Evolutionary conservation across 2,797 vertebrate species (phyloP).

Genomic region (Loris lydekkerianus): DNA sequence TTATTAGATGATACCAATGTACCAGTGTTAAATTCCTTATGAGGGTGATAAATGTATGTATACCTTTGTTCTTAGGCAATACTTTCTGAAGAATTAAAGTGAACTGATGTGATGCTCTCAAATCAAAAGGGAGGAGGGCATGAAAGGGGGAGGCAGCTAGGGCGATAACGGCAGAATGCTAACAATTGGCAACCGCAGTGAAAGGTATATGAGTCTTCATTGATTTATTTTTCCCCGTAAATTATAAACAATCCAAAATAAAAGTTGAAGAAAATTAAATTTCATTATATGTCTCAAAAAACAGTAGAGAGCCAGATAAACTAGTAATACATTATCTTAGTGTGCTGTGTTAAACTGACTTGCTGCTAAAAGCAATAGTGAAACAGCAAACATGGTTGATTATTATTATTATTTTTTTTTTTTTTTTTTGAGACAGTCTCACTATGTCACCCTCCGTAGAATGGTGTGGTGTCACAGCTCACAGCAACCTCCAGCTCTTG

Average conservation of each 20-base stretch:
- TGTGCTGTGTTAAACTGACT: neutral
- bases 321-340: neutral
- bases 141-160: neutral
- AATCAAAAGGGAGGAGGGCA: neutral
- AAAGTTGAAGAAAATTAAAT: slow-evolving; percentile 11
- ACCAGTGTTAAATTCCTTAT: neutral
- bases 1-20: neutral
- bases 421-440: too few relatives aligned
- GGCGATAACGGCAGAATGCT: neutral
- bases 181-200: neutral
- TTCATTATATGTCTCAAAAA: slow-evolving; percentile 43
- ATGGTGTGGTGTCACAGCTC: too few relatives aligned
- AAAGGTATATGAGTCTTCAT: neutral
- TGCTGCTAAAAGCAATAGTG: neutral
- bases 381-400: neutral
- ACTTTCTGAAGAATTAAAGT: neutral
- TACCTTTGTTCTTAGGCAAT: slow-evolving; percentile 28
- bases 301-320: neutral
- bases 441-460: too few relatives aligned
- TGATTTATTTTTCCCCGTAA: neutral
- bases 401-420: too few relatives aligned
- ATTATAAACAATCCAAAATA: slow-evolving; percentile 42
- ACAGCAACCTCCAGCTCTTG: too few relatives aligned
- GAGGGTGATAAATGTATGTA: neutral
- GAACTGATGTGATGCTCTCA: neutral